Percentiles rank a stretch among this genome's conserved stretches.
These are phyloP conservation scores for Mylabris sibirica DNA, from an alignment of 2,888 invertebrate species.

Conservation along the genomic window DNA sequence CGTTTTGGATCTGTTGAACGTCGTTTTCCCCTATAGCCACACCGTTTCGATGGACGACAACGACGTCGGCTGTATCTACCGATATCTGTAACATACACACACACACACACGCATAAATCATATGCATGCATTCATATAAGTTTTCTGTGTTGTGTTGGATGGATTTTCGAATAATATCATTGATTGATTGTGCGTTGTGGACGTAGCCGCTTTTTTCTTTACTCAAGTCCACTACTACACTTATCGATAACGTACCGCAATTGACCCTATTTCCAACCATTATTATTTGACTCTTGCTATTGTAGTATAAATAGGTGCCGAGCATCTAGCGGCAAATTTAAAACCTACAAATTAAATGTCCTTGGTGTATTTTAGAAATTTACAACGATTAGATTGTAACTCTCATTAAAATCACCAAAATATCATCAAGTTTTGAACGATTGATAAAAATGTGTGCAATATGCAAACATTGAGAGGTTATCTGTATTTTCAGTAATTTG, in stretches of 20 bases:
- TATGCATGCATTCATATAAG: not conserved
- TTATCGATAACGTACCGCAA: not conserved
- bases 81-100: slow-evolving; percentile 39
- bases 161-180: slow-evolving; percentile 36
- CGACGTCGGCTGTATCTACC: slow-evolving; percentile 28
- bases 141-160: slow-evolving; percentile 29
- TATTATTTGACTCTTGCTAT: too few relatives aligned
- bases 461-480: not conserved
- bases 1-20: slow-evolving; percentile 13
- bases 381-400: not conserved
- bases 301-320: too few relatives aligned
- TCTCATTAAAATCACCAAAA: slow-evolving; percentile 2
- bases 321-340: slow-evolving; percentile 3
- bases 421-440: not conserved
- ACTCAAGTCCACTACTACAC: not conserved
- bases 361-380: not conserved
- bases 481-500: not conserved
- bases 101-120: slow-evolving; percentile 23
- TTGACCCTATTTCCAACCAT: not conserved
- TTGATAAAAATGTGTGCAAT: not conserved
- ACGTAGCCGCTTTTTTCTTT: not conserved
- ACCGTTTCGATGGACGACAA: slow-evolving; percentile 19
- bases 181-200: slow-evolving; percentile 29
- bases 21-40: slow-evolving; percentile 12
- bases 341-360: not conserved